Base-by-base conservation (phyloP, 2,113 vertebrate species). In the Aspiorhynchus laticeps region DNA sequence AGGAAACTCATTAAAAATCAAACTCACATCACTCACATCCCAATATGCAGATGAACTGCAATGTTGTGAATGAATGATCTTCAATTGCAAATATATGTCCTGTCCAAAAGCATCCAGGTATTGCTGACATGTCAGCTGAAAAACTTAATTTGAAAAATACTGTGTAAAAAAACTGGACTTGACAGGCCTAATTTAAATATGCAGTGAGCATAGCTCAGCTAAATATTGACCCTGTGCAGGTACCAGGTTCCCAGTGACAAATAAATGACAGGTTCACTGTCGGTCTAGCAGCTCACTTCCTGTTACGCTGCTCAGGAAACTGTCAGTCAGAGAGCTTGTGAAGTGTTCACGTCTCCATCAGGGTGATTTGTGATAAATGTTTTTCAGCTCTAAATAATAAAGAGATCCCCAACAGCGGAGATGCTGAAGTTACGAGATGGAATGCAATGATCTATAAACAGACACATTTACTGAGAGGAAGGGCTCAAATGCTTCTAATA, bases 251-350 rank as follows among this genome's bases (percentile, higher is more conserved):
- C n/a, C 11, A 17, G 19, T 80, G 46, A 56, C 24, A 86, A n/a
- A 71, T 80, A 71, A 86, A 73, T 59, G 48, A 59, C 77, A 73
- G 48, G 77, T 86, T 80, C 3, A 48, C 0, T 86, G 63, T 73
- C 48, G 43, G 48, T 73, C 51, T 19, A 59, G 71, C 71, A 26
- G 5, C 0, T 9, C 33, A 56, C 36, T 76, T 76, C 53, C 36
- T 61, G 51, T 28, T 28, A 38, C 9, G 4, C 19, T 0, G 9
- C 33, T 85, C 41, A 69, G 41, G 41, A 69, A 24, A 41, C 41
- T 41, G 28, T 86, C 76, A 86, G 21, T 65, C 59, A 28, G 14
- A 7, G 74, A 41, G 43, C 43, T 36, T 21, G 19, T 33, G 15
- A 79, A 79, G 76, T 38, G 74, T 14, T 77, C 17, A 24, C 56